Conservation (phyloP, 53 echinoderm and acorn worm genomes). For the Holothuria scabra region DNA sequence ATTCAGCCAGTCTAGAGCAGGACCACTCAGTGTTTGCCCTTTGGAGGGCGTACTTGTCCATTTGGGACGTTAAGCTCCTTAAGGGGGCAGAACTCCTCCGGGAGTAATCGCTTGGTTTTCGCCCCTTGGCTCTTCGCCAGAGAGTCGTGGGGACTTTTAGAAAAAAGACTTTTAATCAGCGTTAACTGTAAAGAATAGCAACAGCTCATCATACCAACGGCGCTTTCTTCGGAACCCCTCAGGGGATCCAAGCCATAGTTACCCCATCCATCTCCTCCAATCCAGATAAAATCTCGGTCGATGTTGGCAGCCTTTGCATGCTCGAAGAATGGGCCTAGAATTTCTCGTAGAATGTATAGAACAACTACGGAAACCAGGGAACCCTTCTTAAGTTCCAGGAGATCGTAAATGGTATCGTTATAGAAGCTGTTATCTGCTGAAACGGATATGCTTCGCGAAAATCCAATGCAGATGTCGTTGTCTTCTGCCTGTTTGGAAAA, state of each 20-base stretch:
- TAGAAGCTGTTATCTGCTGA: constrained; percentile 33
- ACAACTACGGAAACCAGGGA: constrained; percentile 70
- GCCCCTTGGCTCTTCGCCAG: too few species aligned
- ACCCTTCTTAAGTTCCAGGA: background rate
- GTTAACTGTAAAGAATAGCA: too few species aligned
- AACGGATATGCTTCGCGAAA: constrained; percentile 62
- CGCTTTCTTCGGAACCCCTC: constrained; percentile 65
- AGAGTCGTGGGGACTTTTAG: too few species aligned
- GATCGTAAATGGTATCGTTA: background rate
- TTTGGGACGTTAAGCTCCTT: too few species aligned
- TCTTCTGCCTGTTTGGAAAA: constrained; percentile 61
- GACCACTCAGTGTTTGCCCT: too few species aligned
- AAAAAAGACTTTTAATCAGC: too few species aligned
- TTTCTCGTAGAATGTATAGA: constrained; percentile 81
- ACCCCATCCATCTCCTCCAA: constrained; percentile 97
- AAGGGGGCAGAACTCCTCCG: too few species aligned
- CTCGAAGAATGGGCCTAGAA: constrained; percentile 64
- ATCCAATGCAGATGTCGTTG: constrained; percentile 74
- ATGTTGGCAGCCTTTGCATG: constrained; percentile 60
- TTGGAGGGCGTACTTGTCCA: too few species aligned
- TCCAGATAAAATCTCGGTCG: constrained; percentile 85
- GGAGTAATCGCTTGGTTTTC: too few species aligned
- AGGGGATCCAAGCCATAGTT: constrained; percentile 79
- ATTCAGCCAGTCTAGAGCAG: too few species aligned
- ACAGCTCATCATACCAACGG: constrained; percentile 66